Evolutionary conservation across 1,140 invertebrate species (phyloP), one percentile per base, ranked within the genome.

Genomic region (Physella acuta): DNA sequence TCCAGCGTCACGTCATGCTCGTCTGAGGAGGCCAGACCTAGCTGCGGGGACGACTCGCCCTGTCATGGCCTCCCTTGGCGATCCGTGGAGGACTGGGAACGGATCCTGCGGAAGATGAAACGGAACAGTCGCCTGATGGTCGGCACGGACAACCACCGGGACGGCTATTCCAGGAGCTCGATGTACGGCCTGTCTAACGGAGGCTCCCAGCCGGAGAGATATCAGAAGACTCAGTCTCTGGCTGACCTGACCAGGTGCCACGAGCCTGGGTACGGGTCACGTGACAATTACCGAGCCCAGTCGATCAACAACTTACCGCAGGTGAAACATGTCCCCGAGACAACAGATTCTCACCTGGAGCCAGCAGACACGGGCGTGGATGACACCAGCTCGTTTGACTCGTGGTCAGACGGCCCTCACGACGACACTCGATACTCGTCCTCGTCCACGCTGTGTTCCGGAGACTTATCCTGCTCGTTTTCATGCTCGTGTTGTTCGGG

Each of bases 61-160:
- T 26, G 58, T 24, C 26, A 53, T 16, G 24, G 30, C 4, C 71
- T 63, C 51, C 37, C 78, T 28, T 79, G 80, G 77, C 79, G 76
- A 58, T 79, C 78, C 8, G 75, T 72, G 1, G 79, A 79, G 33
- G 79, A 82, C 36, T 82, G 80, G 80, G 80, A 77, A 70, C 75
- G 71, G 70, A 77, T 82, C 59, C 75, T 79, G 53, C 76, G 75
- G 60, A 80, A 79, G 73, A 73, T 82, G 56, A 80, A 73, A 68
- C 69, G 75, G 17, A 75, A 74, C 66, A 78, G 73, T 52, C 58
- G 73, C 16, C 58, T 75, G 31, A 70, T 73, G 30, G 59, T 68
- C 0, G 72, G 73, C 26, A 51, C 39, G 36, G 33, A 31, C 61
- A 33, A 52, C 36, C 31, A 56, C 62, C n/a, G 44, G 37, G 1